Conservation (phyloP, 2,113 vertebrate species). For the Corythornis madagascariensis region DNA sequence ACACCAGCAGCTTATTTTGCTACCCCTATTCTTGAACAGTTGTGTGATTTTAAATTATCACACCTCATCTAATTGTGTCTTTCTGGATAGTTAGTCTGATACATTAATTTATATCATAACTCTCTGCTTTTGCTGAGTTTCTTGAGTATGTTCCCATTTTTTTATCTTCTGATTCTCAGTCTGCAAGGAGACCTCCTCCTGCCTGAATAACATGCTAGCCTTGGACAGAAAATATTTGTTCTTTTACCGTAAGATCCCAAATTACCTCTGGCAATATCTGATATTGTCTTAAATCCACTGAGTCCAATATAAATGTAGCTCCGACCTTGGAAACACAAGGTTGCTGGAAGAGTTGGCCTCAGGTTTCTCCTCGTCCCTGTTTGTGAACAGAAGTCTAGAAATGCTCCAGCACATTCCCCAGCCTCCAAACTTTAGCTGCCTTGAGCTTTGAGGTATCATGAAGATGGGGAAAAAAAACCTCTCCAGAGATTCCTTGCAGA, state of each 20-base stretch:
- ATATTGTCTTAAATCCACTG: not conserved
- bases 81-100: not conserved
- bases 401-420: not conserved
- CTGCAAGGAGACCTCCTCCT: not conserved
- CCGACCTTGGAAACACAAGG: not conserved
- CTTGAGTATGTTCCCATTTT: not conserved
- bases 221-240: not conserved
- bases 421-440: not conserved
- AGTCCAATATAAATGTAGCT: not conserved
- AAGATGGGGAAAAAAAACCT: accelerated
- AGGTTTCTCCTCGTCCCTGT: not conserved
- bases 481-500: not conserved
- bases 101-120: not conserved
- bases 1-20: not conserved
- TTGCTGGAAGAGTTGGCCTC: not conserved
- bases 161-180: not conserved
- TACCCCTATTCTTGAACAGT: not conserved
- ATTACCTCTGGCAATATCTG: not conserved
- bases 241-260: not conserved
- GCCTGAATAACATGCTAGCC: not conserved
- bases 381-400: not conserved
- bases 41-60: not conserved
- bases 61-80: not conserved
- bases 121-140: not conserved
- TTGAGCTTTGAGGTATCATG: not conserved